These are phyloP conservation scores for Leuciscus idus DNA, from an alignment of 2,113 vertebrate genomes.

Conservation along the genomic window DNA sequence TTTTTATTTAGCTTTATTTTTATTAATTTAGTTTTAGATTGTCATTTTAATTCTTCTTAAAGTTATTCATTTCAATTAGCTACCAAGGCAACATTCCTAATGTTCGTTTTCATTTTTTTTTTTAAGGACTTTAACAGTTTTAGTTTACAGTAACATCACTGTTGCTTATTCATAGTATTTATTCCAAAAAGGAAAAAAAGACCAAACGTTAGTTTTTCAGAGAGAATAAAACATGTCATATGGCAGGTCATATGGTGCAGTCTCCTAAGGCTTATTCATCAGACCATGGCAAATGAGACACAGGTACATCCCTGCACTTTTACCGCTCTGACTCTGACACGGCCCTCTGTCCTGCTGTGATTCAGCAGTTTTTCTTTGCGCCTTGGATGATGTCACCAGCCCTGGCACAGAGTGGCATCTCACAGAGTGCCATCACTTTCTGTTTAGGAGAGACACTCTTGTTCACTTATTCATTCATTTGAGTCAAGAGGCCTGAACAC, in stretches of 20 bases:
- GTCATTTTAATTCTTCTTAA: too few species aligned
- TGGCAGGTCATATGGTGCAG: constrained; percentile 13
- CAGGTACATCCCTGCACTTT: constrained; percentile 35
- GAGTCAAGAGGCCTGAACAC: not conserved
- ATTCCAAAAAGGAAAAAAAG: not conserved
- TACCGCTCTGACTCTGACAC: not conserved
- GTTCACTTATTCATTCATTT: constrained; percentile 10
- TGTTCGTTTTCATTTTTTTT: not conserved
- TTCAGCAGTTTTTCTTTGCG: constrained; percentile 35
- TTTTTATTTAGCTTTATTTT: too few species aligned
- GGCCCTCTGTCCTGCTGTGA: constrained; percentile 28
- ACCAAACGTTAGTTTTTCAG: not conserved
- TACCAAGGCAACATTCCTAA: not conserved
- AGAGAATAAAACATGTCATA: constrained; percentile 19
- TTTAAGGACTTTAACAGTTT: not conserved
- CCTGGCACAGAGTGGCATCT: constrained; percentile 29
- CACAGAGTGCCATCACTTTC: constrained; percentile 19
- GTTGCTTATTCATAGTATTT: not conserved
- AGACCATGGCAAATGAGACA: constrained; percentile 24
- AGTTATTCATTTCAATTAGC: not conserved
- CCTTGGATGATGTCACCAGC: not conserved
- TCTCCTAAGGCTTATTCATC: constrained; percentile 13
- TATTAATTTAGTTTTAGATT: not conserved
- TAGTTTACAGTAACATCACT: not conserved
- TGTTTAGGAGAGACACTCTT: not conserved